Percentiles rank a stretch among this genome's conserved stretches.
Conservation (phyloP, 2,888 invertebrate genomes). For the Drosophila lacicola region DNA sequence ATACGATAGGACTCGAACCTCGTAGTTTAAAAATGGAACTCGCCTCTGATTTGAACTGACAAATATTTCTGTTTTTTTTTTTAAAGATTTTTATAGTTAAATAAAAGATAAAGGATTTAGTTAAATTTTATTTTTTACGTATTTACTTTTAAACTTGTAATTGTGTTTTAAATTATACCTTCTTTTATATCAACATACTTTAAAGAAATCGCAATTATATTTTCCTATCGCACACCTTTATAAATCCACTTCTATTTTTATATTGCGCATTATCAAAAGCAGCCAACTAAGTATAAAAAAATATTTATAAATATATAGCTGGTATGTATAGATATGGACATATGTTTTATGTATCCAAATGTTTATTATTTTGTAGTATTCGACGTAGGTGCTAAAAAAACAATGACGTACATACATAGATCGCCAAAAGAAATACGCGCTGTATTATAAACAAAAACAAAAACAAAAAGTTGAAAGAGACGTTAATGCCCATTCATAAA, state of each 20-base stretch:
- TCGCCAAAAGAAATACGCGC: constrained; percentile 42
- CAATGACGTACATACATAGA: constrained; percentile 62
- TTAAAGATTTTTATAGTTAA: too few relatives aligned
- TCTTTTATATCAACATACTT: neutral
- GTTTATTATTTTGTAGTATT: constrained; percentile 63
- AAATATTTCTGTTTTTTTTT: too few relatives aligned
- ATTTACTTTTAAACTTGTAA: too few relatives aligned
- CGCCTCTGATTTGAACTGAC: too few relatives aligned
- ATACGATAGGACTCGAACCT: too few relatives aligned
- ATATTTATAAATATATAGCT: constrained; percentile 15
- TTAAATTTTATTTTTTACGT: too few relatives aligned
- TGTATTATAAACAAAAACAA: constrained; percentile 20
- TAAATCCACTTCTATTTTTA: constrained; percentile 63
- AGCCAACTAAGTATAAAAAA: constrained; percentile 69
- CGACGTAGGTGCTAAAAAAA: constrained; percentile 49
- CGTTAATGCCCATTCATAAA: constrained; percentile 70
- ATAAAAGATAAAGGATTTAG: too few relatives aligned
- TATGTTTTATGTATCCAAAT: constrained; percentile 45
- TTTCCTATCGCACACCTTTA: constrained; percentile 22
- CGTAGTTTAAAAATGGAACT: too few relatives aligned
- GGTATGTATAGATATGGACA: constrained; percentile 21
- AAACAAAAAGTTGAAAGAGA: constrained; percentile 5
- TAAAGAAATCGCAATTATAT: constrained; percentile 31
- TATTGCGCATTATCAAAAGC: constrained; percentile 43
- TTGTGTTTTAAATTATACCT: neutral